Base-by-base conservation (phyloP, 1,140 invertebrate genomes). In the Thalassaphorura encarpata region DNA sequence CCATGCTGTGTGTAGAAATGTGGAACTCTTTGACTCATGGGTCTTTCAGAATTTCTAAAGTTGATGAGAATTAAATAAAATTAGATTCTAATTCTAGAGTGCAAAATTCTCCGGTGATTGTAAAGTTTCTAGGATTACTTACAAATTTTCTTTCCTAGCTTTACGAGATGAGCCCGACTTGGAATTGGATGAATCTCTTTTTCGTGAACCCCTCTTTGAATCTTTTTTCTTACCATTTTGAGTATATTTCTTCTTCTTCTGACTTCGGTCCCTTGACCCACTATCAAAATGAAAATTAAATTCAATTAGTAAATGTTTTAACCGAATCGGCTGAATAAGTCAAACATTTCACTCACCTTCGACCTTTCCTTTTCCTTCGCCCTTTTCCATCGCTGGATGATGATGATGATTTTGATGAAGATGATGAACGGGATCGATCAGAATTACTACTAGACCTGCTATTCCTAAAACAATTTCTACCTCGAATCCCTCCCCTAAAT, bases 201-300 rank as follows among this genome's bases (percentile, higher is more conserved):
- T n/a, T n/a, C n/a, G n/a, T n/a, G 75, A 75, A 67, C 75, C 76
- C 63, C 76, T 74, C 67, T 82, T 82, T 52, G n/a, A n/a, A n/a
- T 70, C 67, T 61, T 76, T 74, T 65, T 78, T 77, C 52, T 68
- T 69, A 50, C 62, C 64, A 40, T 62, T 56, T 41, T 68, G 67
- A 2, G 68, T 67, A 63, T 71, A 56, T 69, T 66, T 63, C 73
- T 72, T 58, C 55, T 62, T 54, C 48, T 68, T 64, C 51, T 60
- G 56, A 36, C 60, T 49, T 63, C 58, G 8, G 61, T 63, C 39
- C 71, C 73, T 67, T 24, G 51, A 24, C 2, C n/a, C 23, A 55
- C 29, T 48, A 28, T 19, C 6, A 18, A n/a, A 6, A 55, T 11
- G 18, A 46, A 43, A 45, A 31, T 18, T 19, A 24, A 42, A 36